These are phyloP conservation scores for Chauna torquata DNA, from an alignment of 2,113 vertebrate species.

Conservation along the genomic window DNA sequence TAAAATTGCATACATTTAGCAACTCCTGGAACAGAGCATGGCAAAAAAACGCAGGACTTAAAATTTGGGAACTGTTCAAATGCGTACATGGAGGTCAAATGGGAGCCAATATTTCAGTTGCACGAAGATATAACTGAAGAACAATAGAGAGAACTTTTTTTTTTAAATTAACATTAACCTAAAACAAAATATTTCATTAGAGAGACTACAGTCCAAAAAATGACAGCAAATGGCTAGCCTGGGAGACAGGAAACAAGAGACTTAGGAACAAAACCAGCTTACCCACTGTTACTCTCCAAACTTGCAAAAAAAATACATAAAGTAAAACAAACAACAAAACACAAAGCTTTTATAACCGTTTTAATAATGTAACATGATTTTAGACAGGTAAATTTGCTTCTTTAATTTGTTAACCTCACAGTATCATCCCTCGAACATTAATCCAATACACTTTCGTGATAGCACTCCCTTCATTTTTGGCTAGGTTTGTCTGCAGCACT, in stretches of 20 bases:
- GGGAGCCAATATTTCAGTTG: constrained; percentile 19
- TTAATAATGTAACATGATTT: constrained; percentile 54
- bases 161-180: neutral
- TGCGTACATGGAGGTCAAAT: constrained; percentile 15
- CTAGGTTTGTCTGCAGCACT: neutral
- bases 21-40: neutral
- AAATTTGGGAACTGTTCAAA: constrained; percentile 47
- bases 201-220: constrained; percentile 6
- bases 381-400: constrained; percentile 23
- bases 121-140: constrained; percentile 32
- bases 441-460: neutral
- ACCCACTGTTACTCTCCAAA: neutral
- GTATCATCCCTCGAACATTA: neutral
- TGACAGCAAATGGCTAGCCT: neutral
- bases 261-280: neutral
- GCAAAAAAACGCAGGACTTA: neutral
- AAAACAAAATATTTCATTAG: constrained; percentile 16
- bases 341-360: constrained; percentile 47
- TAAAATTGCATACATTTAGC: neutral
- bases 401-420: neutral
- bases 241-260: neutral
- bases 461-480: neutral
- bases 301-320: neutral
- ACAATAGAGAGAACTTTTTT: constrained; percentile 14
- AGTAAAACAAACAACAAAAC: constrained; percentile 57